These are phyloP conservation scores for Craterocephalus amniculus DNA, from an alignment of 2,797 vertebrate genomes.

Conservation along the genomic window DNA sequence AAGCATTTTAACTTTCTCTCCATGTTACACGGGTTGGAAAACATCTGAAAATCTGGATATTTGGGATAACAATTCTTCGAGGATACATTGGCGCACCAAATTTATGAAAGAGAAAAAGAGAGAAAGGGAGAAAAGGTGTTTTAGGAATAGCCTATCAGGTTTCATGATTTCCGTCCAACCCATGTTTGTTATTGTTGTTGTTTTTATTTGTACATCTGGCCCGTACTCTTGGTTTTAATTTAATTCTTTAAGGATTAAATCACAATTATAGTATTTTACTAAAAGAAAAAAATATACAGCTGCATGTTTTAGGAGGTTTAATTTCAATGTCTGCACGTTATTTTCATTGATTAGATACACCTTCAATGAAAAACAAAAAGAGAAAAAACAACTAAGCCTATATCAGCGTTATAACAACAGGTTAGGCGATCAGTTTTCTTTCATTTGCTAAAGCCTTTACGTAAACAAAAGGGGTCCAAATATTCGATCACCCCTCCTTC, in stretches of 20 bases:
- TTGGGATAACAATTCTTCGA: not conserved
- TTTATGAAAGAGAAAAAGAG: not conserved
- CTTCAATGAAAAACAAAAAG: not conserved
- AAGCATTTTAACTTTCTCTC: not conserved
- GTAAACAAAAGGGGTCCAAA: not conserved
- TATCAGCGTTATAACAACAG: not conserved
- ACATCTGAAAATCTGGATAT: not conserved
- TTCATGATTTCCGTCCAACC: not conserved
- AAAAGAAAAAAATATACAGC: not conserved
- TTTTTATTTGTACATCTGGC: not conserved
- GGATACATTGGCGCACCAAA: not conserved
- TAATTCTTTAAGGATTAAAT: not conserved
- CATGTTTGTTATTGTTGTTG: not conserved
- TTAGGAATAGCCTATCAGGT: not conserved
- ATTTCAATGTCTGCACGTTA: not conserved
- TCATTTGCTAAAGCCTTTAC: not conserved
- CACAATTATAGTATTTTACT: not conserved
- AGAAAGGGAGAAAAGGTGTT: not conserved
- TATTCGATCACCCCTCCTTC: not conserved
- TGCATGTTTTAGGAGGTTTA: not conserved
- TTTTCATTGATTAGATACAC: not conserved
- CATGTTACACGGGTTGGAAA: not conserved
- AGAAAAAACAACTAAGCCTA: no score
- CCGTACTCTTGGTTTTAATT: not conserved
- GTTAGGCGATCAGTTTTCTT: not conserved